Base-by-base conservation (phyloP, 1,140 invertebrate genomes). In the Orussus abietinus region DNA sequence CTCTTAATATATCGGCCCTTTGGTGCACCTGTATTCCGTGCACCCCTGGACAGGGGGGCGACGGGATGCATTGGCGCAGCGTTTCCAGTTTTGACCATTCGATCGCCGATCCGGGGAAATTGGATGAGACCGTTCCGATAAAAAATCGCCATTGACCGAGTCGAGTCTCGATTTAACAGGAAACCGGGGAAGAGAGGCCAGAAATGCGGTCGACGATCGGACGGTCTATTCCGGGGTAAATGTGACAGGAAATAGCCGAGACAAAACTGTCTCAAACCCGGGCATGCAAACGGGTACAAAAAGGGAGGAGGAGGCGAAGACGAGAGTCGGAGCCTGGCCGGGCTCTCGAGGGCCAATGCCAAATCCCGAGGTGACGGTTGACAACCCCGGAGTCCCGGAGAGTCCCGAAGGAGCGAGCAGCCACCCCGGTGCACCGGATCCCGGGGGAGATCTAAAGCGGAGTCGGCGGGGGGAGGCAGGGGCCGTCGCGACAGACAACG, bases 161-260 rank as follows among this genome's bases (percentile, higher is more conserved):
- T n/a, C n/a, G n/a, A n/a, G n/a, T n/a, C n/a, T n/a, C n/a, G n/a
- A n/a, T n/a, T n/a, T n/a, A n/a, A n/a, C n/a, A 45, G 25, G 18
- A 12, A 42, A 3, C 20, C 17, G 13, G n/a, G 21, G 22, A 14
- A 18, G 32, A 47, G 14, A 19, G n/a, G 13, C 3, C 3, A 64
- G 57, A 64, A 62, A 62, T 62, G 59, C 58, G 58, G 52, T 57
- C 57, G 57, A 54, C 49, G 59, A 56, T 61, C 52, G 57, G 46
- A 40, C 50, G 59, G 58, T 58, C 59, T 66, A 64, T 68, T 68
- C 56, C 51, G 42, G 57, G 55, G 63, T 60, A 65, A 65, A 68
- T 66, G 54, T 60, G 52, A 64, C 60, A 66, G 62, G 59, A 67
- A 64, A 66, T 66, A 66, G 57, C 54, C 60, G 59, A 64, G 60